A percentile compares a stretch with the other conserved stretches of the same genome.
phyloP scores from a whole-genome alignment of 2,113 vertebrate species.

The Hippocampus guttulatus region DNA sequence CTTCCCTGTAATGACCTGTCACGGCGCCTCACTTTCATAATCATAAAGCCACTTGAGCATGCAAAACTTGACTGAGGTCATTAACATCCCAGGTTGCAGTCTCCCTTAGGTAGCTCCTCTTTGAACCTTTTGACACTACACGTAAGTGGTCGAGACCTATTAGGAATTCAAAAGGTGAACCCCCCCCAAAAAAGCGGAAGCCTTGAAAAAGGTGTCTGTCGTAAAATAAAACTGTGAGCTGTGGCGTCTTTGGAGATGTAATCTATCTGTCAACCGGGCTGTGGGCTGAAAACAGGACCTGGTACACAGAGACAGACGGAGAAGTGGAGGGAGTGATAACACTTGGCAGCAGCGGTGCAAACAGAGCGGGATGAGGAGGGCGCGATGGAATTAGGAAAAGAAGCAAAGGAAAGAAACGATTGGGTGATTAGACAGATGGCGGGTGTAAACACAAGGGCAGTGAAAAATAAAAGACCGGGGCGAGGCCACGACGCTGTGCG shows the following conservation, averaged over 20 bases:
- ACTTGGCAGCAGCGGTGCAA: constrained; percentile 45
- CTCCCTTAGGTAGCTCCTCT: neutral
- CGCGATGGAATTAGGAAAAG: constrained; percentile 22
- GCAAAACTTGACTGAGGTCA: neutral
- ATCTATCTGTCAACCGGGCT: constrained; percentile 57
- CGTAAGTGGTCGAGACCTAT: neutral
- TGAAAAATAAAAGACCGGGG: constrained; percentile 10
- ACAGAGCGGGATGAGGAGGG: constrained; percentile 41
- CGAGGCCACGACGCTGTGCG: constrained; percentile 24
- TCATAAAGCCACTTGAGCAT: too few species aligned
- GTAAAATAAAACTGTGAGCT: constrained; percentile 50
- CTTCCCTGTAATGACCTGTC: too few species aligned
- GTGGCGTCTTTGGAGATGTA: constrained; percentile 42
- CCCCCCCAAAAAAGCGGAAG: constrained; percentile 6
- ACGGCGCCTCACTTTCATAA: too few species aligned
- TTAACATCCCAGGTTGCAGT: neutral
- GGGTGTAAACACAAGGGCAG: constrained; percentile 42
- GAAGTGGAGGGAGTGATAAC: constrained; percentile 56
- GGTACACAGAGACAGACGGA: constrained; percentile 57
- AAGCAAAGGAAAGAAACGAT: constrained; percentile 26
- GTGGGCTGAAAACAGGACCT: constrained; percentile 50
- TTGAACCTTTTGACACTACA: neutral
- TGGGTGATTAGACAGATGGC: constrained; percentile 53
- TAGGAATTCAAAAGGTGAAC: neutral
- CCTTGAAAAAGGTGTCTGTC: constrained; percentile 28